These are phyloP conservation scores for Eupithecia vulgata DNA, from an alignment of 2,888 invertebrate species.

Conservation along the genomic window DNA sequence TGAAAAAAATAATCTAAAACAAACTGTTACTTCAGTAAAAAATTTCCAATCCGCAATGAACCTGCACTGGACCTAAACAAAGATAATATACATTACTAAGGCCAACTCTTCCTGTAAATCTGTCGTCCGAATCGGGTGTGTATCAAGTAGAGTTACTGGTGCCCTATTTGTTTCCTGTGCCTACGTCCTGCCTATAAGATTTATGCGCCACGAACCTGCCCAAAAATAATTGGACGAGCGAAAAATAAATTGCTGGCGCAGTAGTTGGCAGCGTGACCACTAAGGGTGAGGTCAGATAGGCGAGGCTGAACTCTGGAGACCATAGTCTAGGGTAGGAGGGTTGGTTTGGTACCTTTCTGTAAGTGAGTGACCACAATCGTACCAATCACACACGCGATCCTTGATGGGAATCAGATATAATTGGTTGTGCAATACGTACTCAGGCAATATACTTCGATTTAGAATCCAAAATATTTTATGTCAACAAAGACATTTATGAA, in stretches of 20 bases:
- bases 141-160: constrained; percentile 38
- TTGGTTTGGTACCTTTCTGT: neutral
- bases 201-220: constrained; percentile 76
- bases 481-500: too few relatives aligned
- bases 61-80: constrained; percentile 17
- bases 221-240: constrained; percentile 81
- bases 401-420: neutral
- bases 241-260: constrained; percentile 75
- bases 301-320: neutral
- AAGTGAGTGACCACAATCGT: neutral
- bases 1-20: neutral
- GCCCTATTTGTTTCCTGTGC: constrained; percentile 36
- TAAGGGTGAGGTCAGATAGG: constrained; percentile 17
- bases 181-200: constrained; percentile 61
- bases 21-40: constrained; percentile 1
- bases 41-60: constrained; percentile 9
- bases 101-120: constrained; percentile 40
- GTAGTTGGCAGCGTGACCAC: constrained; percentile 34
- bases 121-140: constrained; percentile 58
- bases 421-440: neutral
- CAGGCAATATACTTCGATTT: neutral
- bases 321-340: neutral
- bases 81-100: constrained; percentile 29
- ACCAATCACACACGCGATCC: neutral
- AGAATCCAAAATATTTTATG: too few relatives aligned